Evolutionary conservation across 2,888 invertebrate genomes (phyloP), one percentile per base, ranked within the genome.

Genomic region (Acleris emargana): DNA sequence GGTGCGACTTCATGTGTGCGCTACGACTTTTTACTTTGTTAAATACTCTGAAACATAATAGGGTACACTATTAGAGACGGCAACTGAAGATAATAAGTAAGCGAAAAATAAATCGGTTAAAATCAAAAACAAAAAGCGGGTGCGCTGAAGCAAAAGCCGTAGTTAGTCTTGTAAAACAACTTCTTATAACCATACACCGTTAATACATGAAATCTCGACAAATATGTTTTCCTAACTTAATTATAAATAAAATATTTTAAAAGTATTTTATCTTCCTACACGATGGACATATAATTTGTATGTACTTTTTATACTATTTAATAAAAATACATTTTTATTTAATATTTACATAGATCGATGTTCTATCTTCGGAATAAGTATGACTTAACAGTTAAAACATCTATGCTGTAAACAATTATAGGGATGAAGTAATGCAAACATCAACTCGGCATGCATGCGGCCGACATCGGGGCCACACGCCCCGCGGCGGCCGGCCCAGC

Each of bases 1-100:
- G 96, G 94, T 99, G 99, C 76, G 98, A 98, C 94, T 99, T 99
- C 99, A 99, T 99, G 93, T 99, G 99, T 73, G 99, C 99, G 93
- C 98, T 99, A 92, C 99, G 96, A 94, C 99, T 99, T 94, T 99
- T 98, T 86, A 99, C 97, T 95, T 99, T 99, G 94, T 96, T 96
- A 94, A 99, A 99, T 90, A 98, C 96, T 94, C 98, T 99, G 95
- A 77, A 94, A 94, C 89, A 89, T 88, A 90, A 92, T 79, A 89
- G 87, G 88, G 84, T 84, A 86, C 78, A 87, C 78, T 81, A 88
- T 91, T 88, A 90, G 80, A 86, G 85, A 83, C 68, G 71, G 89
- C 88, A 90, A 91, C 80, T 77, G 71, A 89, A 87, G 61, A 72
- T 72, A 72, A 77, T 76, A 72, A 73, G 70, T 47, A 68, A 83